These are phyloP conservation scores for Nemapogon koenigi DNA, from an alignment of 2,888 invertebrate species.

Conservation along the genomic window DNA sequence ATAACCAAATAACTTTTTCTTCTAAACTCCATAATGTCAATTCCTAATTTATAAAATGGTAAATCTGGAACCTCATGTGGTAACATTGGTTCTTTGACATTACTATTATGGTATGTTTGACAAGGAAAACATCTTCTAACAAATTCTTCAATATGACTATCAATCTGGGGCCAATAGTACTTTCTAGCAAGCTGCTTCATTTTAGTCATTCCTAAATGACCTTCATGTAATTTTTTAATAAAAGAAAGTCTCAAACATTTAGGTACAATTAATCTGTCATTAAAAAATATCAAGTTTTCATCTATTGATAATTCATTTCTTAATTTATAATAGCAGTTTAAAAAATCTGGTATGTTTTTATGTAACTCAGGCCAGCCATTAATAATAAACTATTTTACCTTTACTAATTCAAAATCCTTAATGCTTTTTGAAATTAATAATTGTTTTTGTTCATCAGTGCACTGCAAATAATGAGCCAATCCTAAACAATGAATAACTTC, in stretches of 20 bases:
- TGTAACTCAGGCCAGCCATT: slow-evolving; percentile 15
- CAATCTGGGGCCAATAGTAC: slow-evolving; percentile 26
- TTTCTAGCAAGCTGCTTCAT: slow-evolving; percentile 20
- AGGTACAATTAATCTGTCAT: slow-evolving; percentile 13
- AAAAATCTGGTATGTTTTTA: slow-evolving; percentile 12
- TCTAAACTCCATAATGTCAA: too few species aligned
- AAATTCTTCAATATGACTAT: slow-evolving; percentile 22
- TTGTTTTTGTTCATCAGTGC: slow-evolving; percentile 14
- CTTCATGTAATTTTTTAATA: too few species aligned
- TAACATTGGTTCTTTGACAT: too few species aligned
- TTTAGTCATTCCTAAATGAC: too few species aligned
- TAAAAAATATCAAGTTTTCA: slow-evolving; percentile 14
- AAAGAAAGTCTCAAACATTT: too few species aligned
- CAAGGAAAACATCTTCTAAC: slow-evolving; percentile 17
- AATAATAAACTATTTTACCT: slow-evolving; percentile 10
- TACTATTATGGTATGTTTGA: slow-evolving; percentile 18
- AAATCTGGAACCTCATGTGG: too few species aligned
- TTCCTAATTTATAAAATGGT: too few species aligned
- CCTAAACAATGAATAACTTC: slow-evolving; percentile 18
- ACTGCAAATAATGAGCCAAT: slow-evolving; percentile 13
- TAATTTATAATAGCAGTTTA: slow-evolving; percentile 15
- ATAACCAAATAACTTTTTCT: too few species aligned
- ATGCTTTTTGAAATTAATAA: slow-evolving; percentile 10
- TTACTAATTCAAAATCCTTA: slow-evolving; percentile 1
- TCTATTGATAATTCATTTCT: slow-evolving; percentile 12